Base-by-base conservation (phyloP, 2,113 vertebrate species). In the Formicarius rufipectus region DNA sequence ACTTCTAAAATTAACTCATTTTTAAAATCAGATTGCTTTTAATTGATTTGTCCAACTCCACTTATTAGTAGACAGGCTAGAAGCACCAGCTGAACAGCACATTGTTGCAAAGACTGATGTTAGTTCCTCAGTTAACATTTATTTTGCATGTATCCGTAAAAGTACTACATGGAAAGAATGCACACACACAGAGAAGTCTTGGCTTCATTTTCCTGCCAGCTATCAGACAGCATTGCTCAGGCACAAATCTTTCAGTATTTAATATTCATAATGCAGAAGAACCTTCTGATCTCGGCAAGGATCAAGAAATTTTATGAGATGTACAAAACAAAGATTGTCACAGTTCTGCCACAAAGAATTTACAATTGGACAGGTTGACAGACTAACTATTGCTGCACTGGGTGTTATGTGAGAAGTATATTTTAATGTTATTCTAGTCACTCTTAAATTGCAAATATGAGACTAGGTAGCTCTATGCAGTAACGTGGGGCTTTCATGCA, bases 111-210 rank as follows among this genome's bases (percentile, higher is more conserved):
- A 84, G 35, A 45, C 27, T 9, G 3, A 23, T 25, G 6, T 37
- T 84, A 47, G 80, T 93, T 79, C 59, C 56, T 53, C 66, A 73
- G 50, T 83, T 76, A 89, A 50, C 11, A 20, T 96, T 96, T 96
- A 95, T 96, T 96, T 91, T 47, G 12, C 59, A 53, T 22, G 15
- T 31, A 35, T 87, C 47, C 82, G 47, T 59, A 72, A 42, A 77
- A 84, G 23, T 8, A 4, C 17, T 85, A 73, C 66, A 73, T 7
- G 24, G n/a, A 80, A 94, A 71, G 39, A 55, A 4, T 6, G 25
- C 14, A 24, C 16, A 76, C n/a, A 64, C 28, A 62, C 18, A 66
- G 24, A 85, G 47, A 84, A 82, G 14, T 44, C 28, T 40, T 49
- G 33, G 30, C 45, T 90, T 93, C 8, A 52, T 85, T 85, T 77